Base-by-base conservation (phyloP, 2,113 vertebrate genomes). In the Anolis sagrei region DNA sequence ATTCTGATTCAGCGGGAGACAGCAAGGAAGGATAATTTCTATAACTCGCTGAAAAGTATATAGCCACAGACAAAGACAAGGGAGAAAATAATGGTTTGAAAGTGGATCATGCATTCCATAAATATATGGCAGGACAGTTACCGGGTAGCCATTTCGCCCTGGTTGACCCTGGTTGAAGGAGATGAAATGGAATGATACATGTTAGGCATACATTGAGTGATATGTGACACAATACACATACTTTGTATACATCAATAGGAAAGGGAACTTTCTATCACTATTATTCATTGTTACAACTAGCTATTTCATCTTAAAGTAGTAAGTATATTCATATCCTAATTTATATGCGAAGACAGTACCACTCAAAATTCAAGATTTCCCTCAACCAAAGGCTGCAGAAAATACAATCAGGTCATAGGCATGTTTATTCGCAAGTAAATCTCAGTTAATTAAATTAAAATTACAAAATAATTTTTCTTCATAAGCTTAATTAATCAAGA, bases 61-160 rank as follows among this genome's bases (percentile, higher is more conserved):
- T 69, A 86, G 86, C 64, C 19, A 87, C 84, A 91, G 61, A 0
- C 13, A 84, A 4, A 14, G 74, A 80, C 5, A 87, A 44, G 11
- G 25, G 25, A 88, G 74, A 89, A 90, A 73, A 87, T 36, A 92
- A 76, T 16, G 34, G 13, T 32, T 51, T 70, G 34, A 82, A 44
- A 76, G 73, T 62, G 78, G 82, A 13, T 48, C n/a, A 89, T 3
- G 82, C 93, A 70, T 90, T 29, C 85, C 84, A 89, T 82, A 93
- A 91, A 93, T 25, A 89, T 21, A 89, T 19, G 72, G 85, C 88
- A 75, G 51, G 58, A 49, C 51, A 90, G 70, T 95, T 95, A 94
- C 93, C 90, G 90, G 91, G 83, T 93, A 94, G 93, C 92, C 93
- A 93, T 94, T 94, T 94, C 91, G 87, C 91, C 93, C 94, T 94